phyloP scores from a whole-genome alignment of 2,113 vertebrate genomes.

The Tachuris rubrigastra region DNA sequence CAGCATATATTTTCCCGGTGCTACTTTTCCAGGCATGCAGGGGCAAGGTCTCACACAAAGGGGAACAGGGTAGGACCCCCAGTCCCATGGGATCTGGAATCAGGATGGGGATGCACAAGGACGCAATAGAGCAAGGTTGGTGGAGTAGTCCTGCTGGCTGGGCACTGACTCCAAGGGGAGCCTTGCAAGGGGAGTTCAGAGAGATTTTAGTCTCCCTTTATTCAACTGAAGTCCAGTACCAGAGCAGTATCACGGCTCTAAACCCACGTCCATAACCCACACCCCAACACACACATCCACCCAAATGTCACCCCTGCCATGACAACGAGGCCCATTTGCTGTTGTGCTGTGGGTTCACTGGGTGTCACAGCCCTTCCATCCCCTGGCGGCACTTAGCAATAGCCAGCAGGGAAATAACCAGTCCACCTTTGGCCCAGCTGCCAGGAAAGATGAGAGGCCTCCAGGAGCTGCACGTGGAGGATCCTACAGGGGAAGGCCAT shows the following conservation, averaged over 20 bases:
- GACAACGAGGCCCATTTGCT: background rate
- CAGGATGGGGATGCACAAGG: background rate
- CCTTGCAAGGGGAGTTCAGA: background rate
- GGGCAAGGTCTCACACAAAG: background rate
- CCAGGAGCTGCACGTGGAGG: background rate
- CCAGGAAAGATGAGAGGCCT: background rate
- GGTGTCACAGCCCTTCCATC: conserved; percentile 37
- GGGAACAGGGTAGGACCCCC: background rate
- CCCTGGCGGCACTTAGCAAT: background rate
- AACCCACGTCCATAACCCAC: background rate
- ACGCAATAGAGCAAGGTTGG: background rate
- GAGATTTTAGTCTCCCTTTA: background rate
- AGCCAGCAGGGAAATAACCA: background rate
- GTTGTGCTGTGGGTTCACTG: background rate
- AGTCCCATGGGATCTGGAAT: background rate
- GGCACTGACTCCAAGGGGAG: background rate
- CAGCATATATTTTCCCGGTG: background rate
- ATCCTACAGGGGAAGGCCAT: background rate
- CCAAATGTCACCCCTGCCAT: background rate
- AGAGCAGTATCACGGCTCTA: background rate
- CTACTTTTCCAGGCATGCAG: background rate
- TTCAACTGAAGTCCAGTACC: background rate
- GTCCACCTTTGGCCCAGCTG: background rate
- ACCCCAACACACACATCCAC: background rate
- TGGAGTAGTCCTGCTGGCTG: background rate